Evolutionary conservation across 2,797 vertebrate species (phyloP), one percentile per base, ranked within the genome.

Genomic region (Emys orbicularis): DNA sequence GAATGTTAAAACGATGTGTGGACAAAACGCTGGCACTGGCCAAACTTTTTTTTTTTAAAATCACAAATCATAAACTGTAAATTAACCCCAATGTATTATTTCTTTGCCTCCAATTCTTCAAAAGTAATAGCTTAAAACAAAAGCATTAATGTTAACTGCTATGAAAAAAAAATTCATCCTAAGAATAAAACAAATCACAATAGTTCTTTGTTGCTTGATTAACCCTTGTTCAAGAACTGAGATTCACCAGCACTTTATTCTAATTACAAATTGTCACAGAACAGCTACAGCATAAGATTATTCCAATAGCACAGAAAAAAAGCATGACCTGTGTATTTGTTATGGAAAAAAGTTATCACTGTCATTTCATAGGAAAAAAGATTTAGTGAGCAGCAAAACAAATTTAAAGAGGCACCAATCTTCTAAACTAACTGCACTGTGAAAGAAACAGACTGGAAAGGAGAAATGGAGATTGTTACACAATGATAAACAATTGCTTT

Each of bases 181-280:
- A 87, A 83, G 47, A 94, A 91, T 37, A 90, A 54, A 95, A 89
- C 5, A 86, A 92, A 89, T 3, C 4, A 83, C 56, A 92, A 52
- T 21, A 56, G 10, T 56, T n/a, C 25, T 74, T 86, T 81, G 65
- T 44, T 88, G 29, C 34, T 81, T 18, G 25, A 94, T 89, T 82
- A 91, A 52, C 12, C 81, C 13, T 41, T 82, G 25, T 49, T 90
- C 49, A 93, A 89, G 79, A 93, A 52, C 31, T 37, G 41, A 84
- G 50, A 74, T 31, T 61, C 13, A 96, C 80, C 52, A 92, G 25
- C 1, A 86, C 82, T 82, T 95, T 34, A 68, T 84, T 89, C 23
- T 74, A 91, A 44, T 89, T 86, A 90, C 16, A 93, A 44, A 25
- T 31, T 74, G 11, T 29, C 4, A 13, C 47, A 90, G 8, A 89